Base-by-base conservation (phyloP, 2,797 vertebrate genomes). In the Varecia variegata region DNA sequence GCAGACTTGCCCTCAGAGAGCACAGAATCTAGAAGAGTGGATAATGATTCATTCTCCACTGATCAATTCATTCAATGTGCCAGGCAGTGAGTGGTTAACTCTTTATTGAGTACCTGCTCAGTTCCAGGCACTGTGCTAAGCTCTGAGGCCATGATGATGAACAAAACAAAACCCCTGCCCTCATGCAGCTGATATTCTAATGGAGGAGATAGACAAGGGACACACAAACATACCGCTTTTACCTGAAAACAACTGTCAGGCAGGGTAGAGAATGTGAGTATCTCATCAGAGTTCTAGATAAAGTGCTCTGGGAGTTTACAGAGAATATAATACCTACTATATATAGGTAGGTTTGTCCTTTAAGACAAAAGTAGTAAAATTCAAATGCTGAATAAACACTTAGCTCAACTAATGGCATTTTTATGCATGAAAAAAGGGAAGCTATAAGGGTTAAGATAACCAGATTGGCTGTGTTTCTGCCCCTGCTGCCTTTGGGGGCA, bases 281-380 rank as follows among this genome's bases (percentile, higher is more conserved):
- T 52, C 92, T 70, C n/a, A 18, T 12, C 11, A 62, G 40, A 81
- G 18, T 17, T 77, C 35, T 40, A 38, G 32, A 38, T 45, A 43
- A 82, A 90, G 35, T 45, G 8, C 60, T 77, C n/a, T 77, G 76
- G 76, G 79, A 76, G 5, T 86, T 88, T 40, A 67, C 58, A 90
- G 81, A 73, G 86, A 76, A 91, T 21, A 38, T 62, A 76, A 35
- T 47, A 85, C 6, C 32, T 80, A 58, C 12, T 58, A 58, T 27
- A 0, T 70, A 10, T 18, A 67, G 18, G n/a, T 40, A 38, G 35
- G 54, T 81, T 84, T 81, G 81, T 70, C 23, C 65, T 80, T 67
- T 79, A 71, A 86, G 82, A 93, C 32, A 93, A 87, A 96, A 93
- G 35, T 21, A 65, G 20, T 83, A 81, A 73, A 82, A 94, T 60